Evolutionary conservation across 2,797 vertebrate genomes (phyloP).

Genomic region (Sebastes cheni): DNA sequence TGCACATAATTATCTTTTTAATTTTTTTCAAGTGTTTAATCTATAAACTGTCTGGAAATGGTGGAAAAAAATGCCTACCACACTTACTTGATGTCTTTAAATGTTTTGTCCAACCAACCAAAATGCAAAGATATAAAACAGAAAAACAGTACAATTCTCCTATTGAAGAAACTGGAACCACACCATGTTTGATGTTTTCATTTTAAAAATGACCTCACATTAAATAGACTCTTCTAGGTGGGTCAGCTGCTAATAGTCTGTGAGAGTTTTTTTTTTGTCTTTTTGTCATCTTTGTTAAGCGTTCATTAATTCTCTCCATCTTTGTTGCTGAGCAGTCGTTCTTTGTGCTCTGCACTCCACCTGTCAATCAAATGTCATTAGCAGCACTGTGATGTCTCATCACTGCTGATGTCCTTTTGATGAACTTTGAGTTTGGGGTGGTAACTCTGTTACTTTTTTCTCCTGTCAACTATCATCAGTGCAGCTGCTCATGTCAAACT

Average conservation of each 20-base stretch:
- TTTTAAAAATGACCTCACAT: neutral
- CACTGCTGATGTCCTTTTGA: neutral
- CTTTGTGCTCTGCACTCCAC: neutral
- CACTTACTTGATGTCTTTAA: neutral
- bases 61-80: neutral
- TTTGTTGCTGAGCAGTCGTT: neutral
- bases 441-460: neutral
- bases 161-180: neutral
- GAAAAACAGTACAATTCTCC: neutral
- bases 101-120: neutral
- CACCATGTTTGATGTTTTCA: neutral
- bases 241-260: neutral
- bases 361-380: slow-evolving; percentile 8
- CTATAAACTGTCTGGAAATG: neutral
- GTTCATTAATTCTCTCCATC: neutral
- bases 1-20: neutral
- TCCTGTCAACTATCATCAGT: neutral
- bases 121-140: neutral
- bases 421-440: neutral
- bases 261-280: neutral
- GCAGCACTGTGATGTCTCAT: neutral
- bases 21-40: neutral
- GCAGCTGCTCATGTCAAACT: neutral
- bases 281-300: neutral
- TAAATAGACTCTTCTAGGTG: neutral